Evolutionary conservation across 2,113 vertebrate species (phyloP).

Genomic region (Chlamydotis undulata): DNA sequence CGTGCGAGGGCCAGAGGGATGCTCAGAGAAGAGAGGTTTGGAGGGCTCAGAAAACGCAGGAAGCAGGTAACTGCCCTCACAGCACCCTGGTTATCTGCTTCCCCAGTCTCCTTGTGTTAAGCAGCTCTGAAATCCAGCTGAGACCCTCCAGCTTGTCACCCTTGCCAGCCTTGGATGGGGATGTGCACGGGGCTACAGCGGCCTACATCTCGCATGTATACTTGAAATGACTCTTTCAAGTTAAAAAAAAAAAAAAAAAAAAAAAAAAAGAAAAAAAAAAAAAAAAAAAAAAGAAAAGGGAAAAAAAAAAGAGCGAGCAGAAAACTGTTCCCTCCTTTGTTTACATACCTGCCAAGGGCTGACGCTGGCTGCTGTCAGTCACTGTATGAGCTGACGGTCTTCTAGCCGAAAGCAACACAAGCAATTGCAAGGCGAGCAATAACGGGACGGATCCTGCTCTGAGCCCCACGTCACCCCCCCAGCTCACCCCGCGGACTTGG

Average conservation of each 20-base stretch:
- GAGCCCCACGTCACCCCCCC: not conserved
- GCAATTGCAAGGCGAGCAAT: not conserved
- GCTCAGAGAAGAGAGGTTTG: not conserved
- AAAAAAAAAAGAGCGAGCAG: not conserved
- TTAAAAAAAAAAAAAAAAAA: rapidly evolving
- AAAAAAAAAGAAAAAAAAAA: rapidly evolving
- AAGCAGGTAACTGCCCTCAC: rapidly evolving
- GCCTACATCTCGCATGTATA: rapidly evolving
- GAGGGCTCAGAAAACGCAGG: not conserved
- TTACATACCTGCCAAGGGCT: conserved; percentile 64
- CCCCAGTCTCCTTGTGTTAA: not conserved
- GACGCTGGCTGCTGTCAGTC: conserved; percentile 54
- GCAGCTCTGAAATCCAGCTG: not conserved
- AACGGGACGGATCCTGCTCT: not conserved
- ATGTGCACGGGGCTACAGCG: not conserved
- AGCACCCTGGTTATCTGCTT: not conserved
- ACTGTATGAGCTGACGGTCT: conserved; percentile 25
- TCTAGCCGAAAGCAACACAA: conserved; percentile 30
- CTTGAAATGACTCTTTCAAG: not conserved
- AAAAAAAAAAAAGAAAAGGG: rapidly evolving
- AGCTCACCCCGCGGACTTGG: not conserved
- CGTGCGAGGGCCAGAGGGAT: not conserved
- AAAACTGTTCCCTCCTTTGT: conserved; percentile 32
- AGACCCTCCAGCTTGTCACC: not conserved
- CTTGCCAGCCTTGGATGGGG: rapidly evolving